Evolutionary conservation across 2,797 vertebrate genomes (phyloP).

Genomic region (Okamejei kenojei): DNA sequence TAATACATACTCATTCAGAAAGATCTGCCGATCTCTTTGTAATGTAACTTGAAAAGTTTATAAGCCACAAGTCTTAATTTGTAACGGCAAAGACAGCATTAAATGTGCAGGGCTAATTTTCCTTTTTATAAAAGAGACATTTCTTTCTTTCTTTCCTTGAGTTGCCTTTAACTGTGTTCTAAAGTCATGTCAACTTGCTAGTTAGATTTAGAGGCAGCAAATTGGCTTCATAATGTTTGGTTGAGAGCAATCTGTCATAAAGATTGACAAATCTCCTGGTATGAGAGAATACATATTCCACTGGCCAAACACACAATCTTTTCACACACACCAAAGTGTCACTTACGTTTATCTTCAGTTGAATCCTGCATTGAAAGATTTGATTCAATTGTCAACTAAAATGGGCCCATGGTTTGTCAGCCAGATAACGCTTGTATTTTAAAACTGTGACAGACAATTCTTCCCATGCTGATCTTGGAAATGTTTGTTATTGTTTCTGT

Average conservation of each 20-base stretch:
- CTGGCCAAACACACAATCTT: background rate
- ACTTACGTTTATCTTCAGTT: background rate
- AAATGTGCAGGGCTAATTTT: background rate
- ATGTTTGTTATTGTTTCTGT: conserved; percentile 13
- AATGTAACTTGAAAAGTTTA: background rate
- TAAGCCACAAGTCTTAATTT: background rate
- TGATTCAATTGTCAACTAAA: background rate
- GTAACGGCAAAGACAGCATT: background rate
- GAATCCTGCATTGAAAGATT: background rate
- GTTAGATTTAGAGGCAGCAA: background rate
- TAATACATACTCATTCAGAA: no score
- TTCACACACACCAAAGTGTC: background rate
- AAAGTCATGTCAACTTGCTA: background rate
- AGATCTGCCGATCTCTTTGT: background rate
- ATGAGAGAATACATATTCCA: background rate
- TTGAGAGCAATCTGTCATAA: background rate
- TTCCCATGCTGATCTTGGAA: background rate
- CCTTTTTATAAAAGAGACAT: background rate
- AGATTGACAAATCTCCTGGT: background rate
- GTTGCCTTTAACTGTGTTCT: background rate
- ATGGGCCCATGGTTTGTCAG: background rate
- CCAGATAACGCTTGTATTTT: background rate
- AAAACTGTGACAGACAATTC: background rate
- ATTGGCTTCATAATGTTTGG: background rate
- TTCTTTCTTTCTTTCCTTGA: background rate